phyloP scores from a whole-genome alignment of 2,797 vertebrate genomes.

The Galagoides demidoff region DNA sequence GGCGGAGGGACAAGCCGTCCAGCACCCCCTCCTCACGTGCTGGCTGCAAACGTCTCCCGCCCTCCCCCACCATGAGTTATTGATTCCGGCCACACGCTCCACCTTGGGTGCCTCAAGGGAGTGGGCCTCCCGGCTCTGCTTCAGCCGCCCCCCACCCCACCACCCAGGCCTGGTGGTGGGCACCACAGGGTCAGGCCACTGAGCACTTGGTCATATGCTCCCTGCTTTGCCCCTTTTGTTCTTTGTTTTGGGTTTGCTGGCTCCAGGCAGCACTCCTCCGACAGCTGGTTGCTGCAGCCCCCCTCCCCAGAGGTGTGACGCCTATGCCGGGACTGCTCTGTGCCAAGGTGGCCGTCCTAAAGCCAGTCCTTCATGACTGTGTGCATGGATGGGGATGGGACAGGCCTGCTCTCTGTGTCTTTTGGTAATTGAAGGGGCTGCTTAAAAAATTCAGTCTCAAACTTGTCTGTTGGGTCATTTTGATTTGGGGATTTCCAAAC shows the following conservation, averaged over 20 bases:
- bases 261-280: no score
- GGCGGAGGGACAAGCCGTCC: background rate
- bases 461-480: slow-evolving; percentile 28
- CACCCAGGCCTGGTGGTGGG: background rate
- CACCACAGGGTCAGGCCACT: no score
- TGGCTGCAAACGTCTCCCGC: background rate
- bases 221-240: background rate
- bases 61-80: background rate
- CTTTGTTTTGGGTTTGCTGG: background rate
- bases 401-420: background rate
- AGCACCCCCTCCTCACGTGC: background rate
- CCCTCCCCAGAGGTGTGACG: background rate
- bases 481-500: slow-evolving; percentile 72
- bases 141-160: background rate
- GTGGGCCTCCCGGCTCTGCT: background rate
- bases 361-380: rapidly evolving
- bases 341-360: background rate
- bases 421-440: slow-evolving; percentile 31
- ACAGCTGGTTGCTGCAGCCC: background rate
- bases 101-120: no score
- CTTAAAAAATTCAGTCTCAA: background rate
- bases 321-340: rapidly evolving
- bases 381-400: background rate
- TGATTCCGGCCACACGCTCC: background rate
- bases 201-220: no score